phyloP scores from a whole-genome alignment of 2,797 vertebrate species.

The Lithobates sylvaticus region DNA sequence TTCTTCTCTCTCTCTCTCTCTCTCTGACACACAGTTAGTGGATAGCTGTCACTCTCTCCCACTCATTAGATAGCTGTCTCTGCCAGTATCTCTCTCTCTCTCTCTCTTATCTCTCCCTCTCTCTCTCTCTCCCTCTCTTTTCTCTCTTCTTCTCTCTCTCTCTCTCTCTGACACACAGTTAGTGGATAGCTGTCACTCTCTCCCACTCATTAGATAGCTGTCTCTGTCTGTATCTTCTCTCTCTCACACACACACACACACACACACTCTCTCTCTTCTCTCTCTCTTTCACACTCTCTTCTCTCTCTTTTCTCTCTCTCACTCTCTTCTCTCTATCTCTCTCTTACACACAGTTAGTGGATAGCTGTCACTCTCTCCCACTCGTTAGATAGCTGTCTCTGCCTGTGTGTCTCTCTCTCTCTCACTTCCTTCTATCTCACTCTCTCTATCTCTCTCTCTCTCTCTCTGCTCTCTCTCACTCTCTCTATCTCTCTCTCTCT shows the following conservation, averaged over 20 bases:
- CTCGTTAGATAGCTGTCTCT: neutral
- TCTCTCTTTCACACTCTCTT: no score
- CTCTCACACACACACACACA: no score
- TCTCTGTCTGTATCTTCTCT: neutral
- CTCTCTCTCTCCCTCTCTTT: neutral
- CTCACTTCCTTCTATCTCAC: neutral
- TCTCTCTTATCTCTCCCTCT: neutral
- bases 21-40: neutral
- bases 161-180: no score
- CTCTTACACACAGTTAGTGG: neutral
- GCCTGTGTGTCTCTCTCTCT: slow-evolving; percentile 10
- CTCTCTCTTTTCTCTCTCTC: neutral
- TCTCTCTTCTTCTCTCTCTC: neutral
- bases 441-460: neutral
- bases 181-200: neutral
- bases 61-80: neutral
- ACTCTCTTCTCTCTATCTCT: neutral
- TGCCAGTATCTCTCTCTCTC: neutral
- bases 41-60: neutral
- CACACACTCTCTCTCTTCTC: neutral
- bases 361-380: neutral
- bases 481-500: neutral
- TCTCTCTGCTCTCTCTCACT: no score
- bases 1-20: neutral
- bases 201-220: no score